Base-by-base conservation (phyloP, 1,140 invertebrate genomes). In the Globodera rostochiensis region DNA sequence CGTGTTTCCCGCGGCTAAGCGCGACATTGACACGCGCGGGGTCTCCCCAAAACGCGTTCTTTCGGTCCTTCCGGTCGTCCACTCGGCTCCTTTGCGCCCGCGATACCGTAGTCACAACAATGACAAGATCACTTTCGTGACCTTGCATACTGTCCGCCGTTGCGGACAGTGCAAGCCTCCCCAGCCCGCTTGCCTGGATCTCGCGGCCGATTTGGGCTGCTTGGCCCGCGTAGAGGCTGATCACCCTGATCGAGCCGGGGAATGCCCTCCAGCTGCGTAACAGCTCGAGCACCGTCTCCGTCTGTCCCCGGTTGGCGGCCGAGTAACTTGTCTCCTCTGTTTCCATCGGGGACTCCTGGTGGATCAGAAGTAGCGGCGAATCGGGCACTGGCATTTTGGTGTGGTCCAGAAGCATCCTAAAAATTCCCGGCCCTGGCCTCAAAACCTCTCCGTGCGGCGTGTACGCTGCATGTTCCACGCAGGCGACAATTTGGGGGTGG, bases 401-500 rank as follows among this genome's bases (percentile, higher is more conserved):
- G 46, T 9, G 21, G 6, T n/a, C 6, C 6, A 21, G 36, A 5
- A 74, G 36, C 73, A 46, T 46, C n/a, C 36, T 74, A 8, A 49
- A 53, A 9, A 53, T 21, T 36, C 57, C 73, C 49, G 73, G 21
- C 46, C 36, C 73, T 36, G 36, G 36, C 25, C 7, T 21, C 25
- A 21, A 25, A 8, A n/a, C 36, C 7, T 74, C 73, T 3, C 73
- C 73, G 25, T 74, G 73, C 6, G 73, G 73, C 8, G 6, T 49
- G 73, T 74, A 74, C n/a, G 57, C 49, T 9, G n/a, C 21, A 46
- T 49, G n/a, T 11, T 74, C 36, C n/a, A 74, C 21, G 73, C 73
- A 74, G 15, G 36, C 2, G n/a, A 74, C 73, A 46, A 74, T 77
- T 47, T 74, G 25, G 3, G 73, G 73, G 46, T 74, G 73, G 36